Base-by-base conservation (phyloP, 2,888 invertebrate genomes). In the Papilio gigon region DNA sequence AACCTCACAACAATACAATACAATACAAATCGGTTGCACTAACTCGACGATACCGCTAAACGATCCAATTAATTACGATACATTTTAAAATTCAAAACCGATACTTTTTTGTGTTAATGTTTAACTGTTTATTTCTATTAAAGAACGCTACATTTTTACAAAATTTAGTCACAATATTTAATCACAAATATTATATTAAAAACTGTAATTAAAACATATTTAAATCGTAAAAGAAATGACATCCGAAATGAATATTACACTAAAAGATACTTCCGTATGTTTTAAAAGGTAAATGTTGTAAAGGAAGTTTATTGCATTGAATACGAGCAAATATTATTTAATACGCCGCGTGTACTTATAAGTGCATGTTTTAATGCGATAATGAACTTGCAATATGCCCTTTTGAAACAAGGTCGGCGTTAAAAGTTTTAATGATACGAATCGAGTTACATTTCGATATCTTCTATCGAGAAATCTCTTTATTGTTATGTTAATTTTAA, bases 1-100 rank as follows among this genome's bases (percentile, higher is more conserved):
- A 69, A 70, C 71, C 74, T 74, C 75, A 78, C 75, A 73, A 83
- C 4, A 84, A 79, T 80, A 79, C 83, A 86, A 76, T 77, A 80
- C 89, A 80, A 77, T 78, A 76, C 78, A 86, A 89, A 81, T 90
- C 74, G 84, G 86, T 73, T 80, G 86, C 74, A 77, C 82, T 87
- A 76, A 80, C 79, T 76, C 81, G 80, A 82, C 73, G 77, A 81
- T 88, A 89, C 90, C 89, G 90, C 88, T 90, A 87, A 85, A 86
- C 77, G 87, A 79, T 79, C 84, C 81, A 84, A 84, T 89, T 86
- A 84, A 84, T 86, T 77, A 79, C 76, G 81, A 84, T 80, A 82
- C 80, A 50, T 67, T 65, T 65, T 65, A 44, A 47, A 44, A 66
- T 65, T 67, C 65, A 56, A 44, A 22, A 42, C 17, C 78, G 78